Evolutionary conservation across 2,797 vertebrate genomes (phyloP), one percentile per base, ranked within the genome.

Genomic region (Argya squamiceps): DNA sequence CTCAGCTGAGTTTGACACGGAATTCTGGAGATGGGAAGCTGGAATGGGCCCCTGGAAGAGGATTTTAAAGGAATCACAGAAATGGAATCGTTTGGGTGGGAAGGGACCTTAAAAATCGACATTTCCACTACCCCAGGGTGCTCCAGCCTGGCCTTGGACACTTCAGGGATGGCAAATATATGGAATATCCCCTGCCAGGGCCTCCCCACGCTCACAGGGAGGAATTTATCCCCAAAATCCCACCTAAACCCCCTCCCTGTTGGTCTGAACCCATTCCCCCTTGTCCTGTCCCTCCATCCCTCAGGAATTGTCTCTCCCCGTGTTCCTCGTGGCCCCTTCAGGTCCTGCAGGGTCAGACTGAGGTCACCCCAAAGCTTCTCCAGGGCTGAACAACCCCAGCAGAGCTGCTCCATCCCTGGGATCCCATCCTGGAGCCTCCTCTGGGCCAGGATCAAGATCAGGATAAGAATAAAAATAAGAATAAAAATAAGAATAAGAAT

Each of bases 321-420:
- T 1, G 15, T 8, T 27, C 15, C 37, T 15, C 3, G 22, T 1
- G 18, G 32, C 18, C 37, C 15, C 44, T 29, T 17, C 63, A 68
- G 29, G 11, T 46, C 63, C 55, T 69, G n/a, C 0, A 17, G 34
- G 47, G 47, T 3, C 47, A 30, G 34, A 17, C 0, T 0, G 5
- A 4, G 15, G 9, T 69, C 12, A 16, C 34, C 30, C 14, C 73
- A 24, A 16, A 60, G 9, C 29, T 85, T 53, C 39, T 32, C 26
- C 29, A 46, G n/a, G 9, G 9, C 27, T n/a, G 56, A 18, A 6
- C 11, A 39, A 6, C 17, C 39, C 47, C 47, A 53, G 1, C 1
- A 39, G 1, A 32, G 5, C 52, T 74, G 43, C 50, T 65, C 63
- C 71, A 26, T 12, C 39, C 37, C 47, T 37, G 5, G 1, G 47